Conservation (phyloP, 92 coral and sea anemone species). For the Micromussa lordhowensis region DNA sequence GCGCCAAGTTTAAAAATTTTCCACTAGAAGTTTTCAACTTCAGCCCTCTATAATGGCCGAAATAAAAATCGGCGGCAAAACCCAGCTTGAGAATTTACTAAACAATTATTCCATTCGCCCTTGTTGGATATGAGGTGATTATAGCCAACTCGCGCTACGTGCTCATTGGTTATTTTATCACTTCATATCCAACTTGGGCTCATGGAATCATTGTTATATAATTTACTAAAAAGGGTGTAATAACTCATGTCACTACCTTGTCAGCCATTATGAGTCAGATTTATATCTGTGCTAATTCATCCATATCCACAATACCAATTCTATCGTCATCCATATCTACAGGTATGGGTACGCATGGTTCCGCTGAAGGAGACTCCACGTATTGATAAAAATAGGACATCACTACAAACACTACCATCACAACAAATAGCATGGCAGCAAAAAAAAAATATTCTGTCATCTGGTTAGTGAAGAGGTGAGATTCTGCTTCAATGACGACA, state of each 20-base stretch:
- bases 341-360: slow-evolving; percentile 27
- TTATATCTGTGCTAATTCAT: slow-evolving; percentile 50
- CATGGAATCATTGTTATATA: too few relatives aligned
- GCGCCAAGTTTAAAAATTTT: too few relatives aligned
- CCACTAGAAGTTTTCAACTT: too few relatives aligned
- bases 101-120: too few relatives aligned
- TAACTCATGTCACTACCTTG: not conserved
- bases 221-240: too few relatives aligned
- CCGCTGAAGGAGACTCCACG: slow-evolving; percentile 36
- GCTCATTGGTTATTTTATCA: too few relatives aligned
- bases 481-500: slow-evolving; percentile 87
- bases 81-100: too few relatives aligned
- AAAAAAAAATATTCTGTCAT: slow-evolving; percentile 83
- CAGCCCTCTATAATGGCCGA: too few relatives aligned
- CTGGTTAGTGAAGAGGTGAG: slow-evolving; percentile 65
- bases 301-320: slow-evolving; percentile 58
- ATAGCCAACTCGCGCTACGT: too few relatives aligned
- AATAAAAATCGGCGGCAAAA: too few relatives aligned
- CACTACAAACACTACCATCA: slow-evolving; percentile 55
- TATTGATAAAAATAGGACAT: slow-evolving; percentile 73
- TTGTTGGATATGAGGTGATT: too few relatives aligned
- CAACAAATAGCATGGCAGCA: slow-evolving; percentile 77
- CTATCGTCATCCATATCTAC: slow-evolving; percentile 47
- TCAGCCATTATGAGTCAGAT: not conserved
- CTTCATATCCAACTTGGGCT: too few relatives aligned